Conservation (phyloP, 2,113 vertebrate species). For the Nasalis larvatus region DNA sequence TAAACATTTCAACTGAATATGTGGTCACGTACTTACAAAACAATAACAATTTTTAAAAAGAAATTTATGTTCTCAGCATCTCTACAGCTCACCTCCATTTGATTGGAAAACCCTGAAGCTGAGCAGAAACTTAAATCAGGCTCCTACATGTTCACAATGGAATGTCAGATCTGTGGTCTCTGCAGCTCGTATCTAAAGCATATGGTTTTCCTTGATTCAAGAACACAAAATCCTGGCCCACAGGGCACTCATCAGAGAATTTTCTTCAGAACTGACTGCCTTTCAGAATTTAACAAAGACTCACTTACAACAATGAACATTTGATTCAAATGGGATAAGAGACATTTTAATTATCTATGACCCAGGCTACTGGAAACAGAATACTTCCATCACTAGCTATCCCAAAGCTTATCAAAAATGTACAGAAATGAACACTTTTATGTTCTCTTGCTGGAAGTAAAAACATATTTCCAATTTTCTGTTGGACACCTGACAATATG, state of each 20-base stretch:
- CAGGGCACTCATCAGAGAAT: neutral
- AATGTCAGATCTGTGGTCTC: neutral
- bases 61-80: neutral
- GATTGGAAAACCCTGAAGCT: neutral
- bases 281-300: neutral
- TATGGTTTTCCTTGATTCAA: neutral
- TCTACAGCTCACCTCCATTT: neutral
- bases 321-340: slow-evolving; percentile 14
- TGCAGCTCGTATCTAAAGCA: neutral
- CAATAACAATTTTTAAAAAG: neutral
- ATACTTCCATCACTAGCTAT: neutral
- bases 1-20: neutral
- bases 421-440: neutral
- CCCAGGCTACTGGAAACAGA: neutral
- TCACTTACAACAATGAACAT: neutral
- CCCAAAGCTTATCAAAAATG: neutral
- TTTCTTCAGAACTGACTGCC: neutral
- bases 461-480: neutral
- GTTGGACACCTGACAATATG: neutral
- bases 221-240: neutral
- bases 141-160: neutral
- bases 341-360: slow-evolving; percentile 46
- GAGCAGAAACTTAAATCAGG: neutral
- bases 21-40: neutral
- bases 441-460: neutral